A percentile compares a stretch with the other conserved stretches of the same genome.
Evolutionary conservation across 2,888 invertebrate species (phyloP).

Genomic region (Macropis europaea): DNA sequence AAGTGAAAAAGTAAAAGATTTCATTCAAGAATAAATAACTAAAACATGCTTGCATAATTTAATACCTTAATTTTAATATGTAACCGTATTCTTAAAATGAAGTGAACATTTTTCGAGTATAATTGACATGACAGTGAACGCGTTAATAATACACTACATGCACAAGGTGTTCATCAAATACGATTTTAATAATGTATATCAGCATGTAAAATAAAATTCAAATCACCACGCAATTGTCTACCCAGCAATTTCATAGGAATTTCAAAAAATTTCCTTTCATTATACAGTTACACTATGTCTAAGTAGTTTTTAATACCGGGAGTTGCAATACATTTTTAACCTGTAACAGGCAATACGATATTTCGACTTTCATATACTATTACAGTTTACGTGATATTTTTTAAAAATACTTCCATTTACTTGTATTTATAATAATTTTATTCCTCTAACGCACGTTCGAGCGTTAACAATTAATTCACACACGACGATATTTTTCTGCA

Average conservation of each 20-base stretch:
- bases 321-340: neutral
- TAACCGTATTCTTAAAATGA: too few relatives aligned
- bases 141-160: conserved; percentile 2
- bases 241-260: conserved; percentile 9
- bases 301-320: neutral
- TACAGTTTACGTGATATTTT: neutral
- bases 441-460: too few relatives aligned
- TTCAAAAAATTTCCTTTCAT: neutral
- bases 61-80: too few relatives aligned
- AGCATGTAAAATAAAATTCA: neutral
- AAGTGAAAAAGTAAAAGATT: too few relatives aligned
- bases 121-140: neutral
- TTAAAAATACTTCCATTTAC: too few relatives aligned
- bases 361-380: neutral
- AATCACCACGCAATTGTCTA: conserved; percentile 15
- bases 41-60: too few relatives aligned
- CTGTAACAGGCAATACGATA: neutral
- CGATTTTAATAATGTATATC: conserved; percentile 26
- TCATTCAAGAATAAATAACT: too few relatives aligned
- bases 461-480: too few relatives aligned
- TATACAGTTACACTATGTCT: neutral
- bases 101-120: too few relatives aligned
- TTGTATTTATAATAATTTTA: neutral
- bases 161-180: conserved; percentile 16
- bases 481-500: too few relatives aligned